Conservation (phyloP, 1,140 invertebrate genomes). For the Drosophila guanche region DNA sequence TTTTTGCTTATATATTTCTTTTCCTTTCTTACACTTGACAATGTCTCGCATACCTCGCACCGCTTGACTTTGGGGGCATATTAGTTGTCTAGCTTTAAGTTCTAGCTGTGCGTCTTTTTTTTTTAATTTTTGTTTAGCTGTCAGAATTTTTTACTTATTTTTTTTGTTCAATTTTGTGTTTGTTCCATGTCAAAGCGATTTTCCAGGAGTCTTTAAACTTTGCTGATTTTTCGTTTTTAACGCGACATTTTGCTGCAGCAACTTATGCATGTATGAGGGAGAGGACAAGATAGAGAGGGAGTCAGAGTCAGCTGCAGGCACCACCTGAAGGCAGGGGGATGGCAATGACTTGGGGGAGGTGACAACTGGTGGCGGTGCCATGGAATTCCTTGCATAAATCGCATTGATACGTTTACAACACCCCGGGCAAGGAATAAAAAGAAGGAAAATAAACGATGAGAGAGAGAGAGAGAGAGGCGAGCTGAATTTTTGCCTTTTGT, state of each 20-base stretch:
- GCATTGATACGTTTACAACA: conserved; percentile 66
- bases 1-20: not conserved
- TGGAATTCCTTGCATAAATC: conserved; percentile 72
- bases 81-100: not conserved
- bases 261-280: conserved; percentile 17
- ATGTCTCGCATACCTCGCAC: too few species aligned
- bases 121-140: not conserved
- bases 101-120: not conserved
- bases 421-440: not conserved
- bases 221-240: conserved; percentile 30
- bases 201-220: not conserved
- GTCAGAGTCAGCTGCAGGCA: conserved; percentile 3
- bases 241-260: conserved; percentile 48
- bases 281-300: too few species aligned
- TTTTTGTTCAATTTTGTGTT: too few species aligned
- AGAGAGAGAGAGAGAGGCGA: not conserved
- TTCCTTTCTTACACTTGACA: not conserved
- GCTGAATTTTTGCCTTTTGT: conserved; percentile 57
- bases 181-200: not conserved
- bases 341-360: not conserved
- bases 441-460: not conserved
- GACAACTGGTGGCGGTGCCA: conserved; percentile 5
- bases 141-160: not conserved
- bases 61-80: too few species aligned
- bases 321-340: too few species aligned